phyloP scores from a whole-genome alignment of 2,113 vertebrate species.

The Cebus imitator region DNA sequence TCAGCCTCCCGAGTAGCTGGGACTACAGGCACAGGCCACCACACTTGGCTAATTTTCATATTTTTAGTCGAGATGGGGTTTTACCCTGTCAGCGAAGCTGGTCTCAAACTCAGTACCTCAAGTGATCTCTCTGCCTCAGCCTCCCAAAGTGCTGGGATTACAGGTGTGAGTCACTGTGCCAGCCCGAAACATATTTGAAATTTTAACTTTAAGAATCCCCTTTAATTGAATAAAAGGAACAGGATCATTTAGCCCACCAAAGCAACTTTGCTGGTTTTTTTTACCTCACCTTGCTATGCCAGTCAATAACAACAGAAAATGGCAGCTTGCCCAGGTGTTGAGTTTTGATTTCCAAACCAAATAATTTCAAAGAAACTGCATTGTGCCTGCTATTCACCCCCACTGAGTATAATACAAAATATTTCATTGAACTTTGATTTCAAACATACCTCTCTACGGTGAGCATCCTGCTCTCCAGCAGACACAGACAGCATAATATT shows the following conservation, averaged over 20 bases:
- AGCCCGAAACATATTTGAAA: no score
- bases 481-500: background rate
- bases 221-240: background rate
- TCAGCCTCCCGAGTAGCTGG: no score
- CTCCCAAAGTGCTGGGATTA: no score
- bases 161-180: no score
- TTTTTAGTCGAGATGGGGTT: no score
- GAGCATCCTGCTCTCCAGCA: background rate
- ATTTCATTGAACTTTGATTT: constrained; percentile 16
- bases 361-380: background rate
- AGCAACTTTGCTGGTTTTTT: constrained; percentile 1
- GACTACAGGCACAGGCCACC: no score
- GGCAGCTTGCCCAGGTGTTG: background rate
- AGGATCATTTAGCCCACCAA: background rate
- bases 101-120: no score
- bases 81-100: no score
- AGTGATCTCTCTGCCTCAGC: no score
- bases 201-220: background rate
- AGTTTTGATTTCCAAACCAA: constrained; percentile 30
- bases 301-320: constrained; percentile 3
- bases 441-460: background rate
- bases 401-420: background rate
- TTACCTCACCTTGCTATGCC: background rate
- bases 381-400: background rate
- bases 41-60: no score